These are phyloP conservation scores for Crocuta crocuta DNA, from an alignment of 2,113 vertebrate species.

Conservation along the genomic window DNA sequence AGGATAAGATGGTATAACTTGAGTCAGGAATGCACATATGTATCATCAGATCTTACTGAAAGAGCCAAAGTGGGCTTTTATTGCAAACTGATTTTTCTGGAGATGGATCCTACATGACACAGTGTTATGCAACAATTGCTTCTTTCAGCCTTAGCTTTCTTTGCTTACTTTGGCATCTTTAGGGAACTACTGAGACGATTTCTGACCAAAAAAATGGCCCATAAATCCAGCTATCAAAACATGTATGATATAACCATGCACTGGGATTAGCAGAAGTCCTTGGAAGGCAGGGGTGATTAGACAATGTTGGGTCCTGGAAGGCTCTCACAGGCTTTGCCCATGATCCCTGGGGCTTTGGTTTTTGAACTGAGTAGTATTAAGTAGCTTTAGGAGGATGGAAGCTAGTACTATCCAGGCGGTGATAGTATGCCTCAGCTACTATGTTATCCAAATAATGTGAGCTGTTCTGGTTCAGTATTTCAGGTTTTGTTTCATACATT, in stretches of 20 bases:
- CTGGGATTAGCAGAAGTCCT: not conserved
- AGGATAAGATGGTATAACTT: not conserved
- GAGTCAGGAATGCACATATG: not conserved
- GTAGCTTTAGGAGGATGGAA: not conserved
- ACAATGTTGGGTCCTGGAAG: not conserved
- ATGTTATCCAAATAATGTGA: not conserved
- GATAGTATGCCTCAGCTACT: not conserved
- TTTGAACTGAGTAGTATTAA: constrained; percentile 21
- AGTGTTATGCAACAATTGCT: not conserved
- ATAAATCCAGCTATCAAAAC: not conserved
- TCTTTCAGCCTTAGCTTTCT: not conserved
- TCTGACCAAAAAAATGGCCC: not conserved
- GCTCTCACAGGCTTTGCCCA: not conserved
- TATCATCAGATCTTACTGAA: not conserved
- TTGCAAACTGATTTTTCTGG: not conserved
- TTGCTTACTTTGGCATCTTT: constrained; percentile 12
- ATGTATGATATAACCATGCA: not conserved
- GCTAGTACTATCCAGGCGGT: not conserved
- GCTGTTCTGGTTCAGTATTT: not conserved
- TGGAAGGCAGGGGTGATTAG: not conserved
- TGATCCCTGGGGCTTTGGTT: not conserved
- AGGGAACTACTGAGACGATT: not conserved
- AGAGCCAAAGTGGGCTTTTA: not conserved
- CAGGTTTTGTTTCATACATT: not conserved
- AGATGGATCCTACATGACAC: not conserved